Percentiles rank a stretch among this genome's conserved stretches.
phyloP scores from a whole-genome alignment of 92 coral and sea anemone species.

The Nematostella vectensis region DNA sequence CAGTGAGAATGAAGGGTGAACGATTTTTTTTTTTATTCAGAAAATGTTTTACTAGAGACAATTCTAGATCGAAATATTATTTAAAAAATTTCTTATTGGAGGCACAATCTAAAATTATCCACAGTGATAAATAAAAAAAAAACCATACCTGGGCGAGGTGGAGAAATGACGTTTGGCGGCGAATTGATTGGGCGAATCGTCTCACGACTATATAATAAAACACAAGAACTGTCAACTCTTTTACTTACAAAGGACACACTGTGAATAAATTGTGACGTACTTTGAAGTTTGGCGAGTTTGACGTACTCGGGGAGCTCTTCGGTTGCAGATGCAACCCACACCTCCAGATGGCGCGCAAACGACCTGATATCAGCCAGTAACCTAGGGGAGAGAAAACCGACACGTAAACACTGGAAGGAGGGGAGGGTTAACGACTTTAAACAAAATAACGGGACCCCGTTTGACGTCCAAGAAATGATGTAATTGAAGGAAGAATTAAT shows the following conservation, averaged over 20 bases:
- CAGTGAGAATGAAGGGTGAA: too few species aligned
- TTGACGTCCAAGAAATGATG: too few species aligned
- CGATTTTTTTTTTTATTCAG: too few species aligned
- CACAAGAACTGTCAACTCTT: not conserved
- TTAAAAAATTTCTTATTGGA: too few species aligned
- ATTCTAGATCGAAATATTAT: too few species aligned
- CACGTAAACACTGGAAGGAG: conserved; percentile 5
- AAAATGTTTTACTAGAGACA: too few species aligned
- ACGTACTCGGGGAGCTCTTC: conserved; percentile 85
- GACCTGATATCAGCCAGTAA: conserved; percentile 83
- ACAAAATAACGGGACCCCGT: not conserved
- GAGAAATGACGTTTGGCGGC: conserved; percentile 93
- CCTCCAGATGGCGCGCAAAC: conserved; percentile 91
- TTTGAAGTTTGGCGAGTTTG: conserved; percentile 82
- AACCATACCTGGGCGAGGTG: conserved; percentile 92
- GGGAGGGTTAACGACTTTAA: not conserved
- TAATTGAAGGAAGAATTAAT: too few species aligned
- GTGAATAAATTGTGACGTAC: conserved; percentile 24
- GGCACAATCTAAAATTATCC: too few species aligned
- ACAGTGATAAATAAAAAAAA: too few species aligned
- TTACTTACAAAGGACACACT: not conserved
- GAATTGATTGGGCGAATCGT: conserved; percentile 79
- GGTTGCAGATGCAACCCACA: conserved; percentile 77
- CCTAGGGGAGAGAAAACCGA: too few species aligned
- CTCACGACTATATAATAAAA: conserved; percentile 67